Evolutionary conservation across 2,888 invertebrate species (phyloP).

Genomic region (Tineola bisselliella): DNA sequence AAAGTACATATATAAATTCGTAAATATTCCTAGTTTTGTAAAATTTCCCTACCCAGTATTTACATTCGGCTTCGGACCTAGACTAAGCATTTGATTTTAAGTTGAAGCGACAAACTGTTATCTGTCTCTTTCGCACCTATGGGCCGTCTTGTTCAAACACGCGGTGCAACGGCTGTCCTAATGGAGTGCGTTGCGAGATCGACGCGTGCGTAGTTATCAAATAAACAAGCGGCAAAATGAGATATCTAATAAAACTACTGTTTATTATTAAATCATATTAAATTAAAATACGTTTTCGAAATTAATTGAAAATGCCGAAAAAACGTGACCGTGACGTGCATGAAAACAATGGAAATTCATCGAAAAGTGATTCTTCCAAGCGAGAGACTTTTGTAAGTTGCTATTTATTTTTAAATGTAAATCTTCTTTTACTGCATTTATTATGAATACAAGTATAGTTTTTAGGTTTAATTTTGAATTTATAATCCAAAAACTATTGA

Average conservation of each 20-base stretch:
- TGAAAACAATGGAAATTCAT: background rate
- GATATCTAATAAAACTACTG: background rate
- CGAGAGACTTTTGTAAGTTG: slow-evolving; percentile 30
- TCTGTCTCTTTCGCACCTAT: background rate
- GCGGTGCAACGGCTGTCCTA: background rate
- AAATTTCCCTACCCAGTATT: no score
- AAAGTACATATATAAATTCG: no score
- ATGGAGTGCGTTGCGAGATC: background rate
- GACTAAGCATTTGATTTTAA: background rate
- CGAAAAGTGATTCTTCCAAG: slow-evolving; percentile 20
- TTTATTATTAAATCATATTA: background rate
- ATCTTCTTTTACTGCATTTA: background rate
- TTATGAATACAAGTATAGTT: no score
- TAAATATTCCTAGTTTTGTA: no score
- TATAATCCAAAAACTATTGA: no score
- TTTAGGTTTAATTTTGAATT: no score
- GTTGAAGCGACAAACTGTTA: background rate
- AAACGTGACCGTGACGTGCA: background rate
- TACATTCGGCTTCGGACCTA: no score
- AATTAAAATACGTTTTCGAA: background rate
- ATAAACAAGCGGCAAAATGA: slow-evolving; percentile 6
- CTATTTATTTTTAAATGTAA: background rate
- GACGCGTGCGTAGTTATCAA: background rate
- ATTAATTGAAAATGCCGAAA: background rate
- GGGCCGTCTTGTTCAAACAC: background rate